Base-by-base conservation (phyloP, 2,113 vertebrate species). In the Fukomys damarensis region DNA sequence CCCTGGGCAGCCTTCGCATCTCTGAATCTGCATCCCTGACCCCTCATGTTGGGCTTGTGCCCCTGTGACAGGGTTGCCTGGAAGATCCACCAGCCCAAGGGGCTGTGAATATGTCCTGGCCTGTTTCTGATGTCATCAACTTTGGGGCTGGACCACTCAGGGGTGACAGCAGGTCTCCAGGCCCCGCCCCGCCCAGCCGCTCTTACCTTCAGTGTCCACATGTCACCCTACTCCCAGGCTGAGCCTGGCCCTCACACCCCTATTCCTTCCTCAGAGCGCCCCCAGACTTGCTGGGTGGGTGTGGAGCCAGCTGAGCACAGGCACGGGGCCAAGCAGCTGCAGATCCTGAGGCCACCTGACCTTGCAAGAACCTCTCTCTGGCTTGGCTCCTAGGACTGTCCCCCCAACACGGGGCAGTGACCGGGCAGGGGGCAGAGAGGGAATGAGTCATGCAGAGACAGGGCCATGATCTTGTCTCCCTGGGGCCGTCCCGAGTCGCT, bases 351-450 rank as follows among this genome's bases (percentile, higher is more conserved):
- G 74, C 86, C 89, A 70, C 93, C 76, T 93, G 96, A 92, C 96
- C 92, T 92, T 85, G 96, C 88, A 74, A 82, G 90, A 81, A 76
- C 19, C 92, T 85, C 49, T 81, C 49, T 70, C 91, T 93, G 82
- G 89, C 88, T 89, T 32, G 61, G 59, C 20, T 76, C 72, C 72
- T 93, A 91, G 79, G 43, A 20, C 89, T 12, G 2, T 11, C 58
- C 90, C 84, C 81, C 52, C 49, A 89, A 56, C 41, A n/a, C 1
- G 2, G 2, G 95, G 41, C 86, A 82, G 70, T 41, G n/a, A 56
- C 13, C 3, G 19, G 56, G 82, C 85, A 43, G 38, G 46, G 58
- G 38, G 54, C 56, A 54, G 66, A 88, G 66, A 94, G 65, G 70
- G 70, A 26, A 12, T 26, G 0, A 3, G 58, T 14, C 13, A 13